These are phyloP conservation scores for Myiozetetes cayanensis DNA, from an alignment of 2,113 vertebrate genomes.

Conservation along the genomic window DNA sequence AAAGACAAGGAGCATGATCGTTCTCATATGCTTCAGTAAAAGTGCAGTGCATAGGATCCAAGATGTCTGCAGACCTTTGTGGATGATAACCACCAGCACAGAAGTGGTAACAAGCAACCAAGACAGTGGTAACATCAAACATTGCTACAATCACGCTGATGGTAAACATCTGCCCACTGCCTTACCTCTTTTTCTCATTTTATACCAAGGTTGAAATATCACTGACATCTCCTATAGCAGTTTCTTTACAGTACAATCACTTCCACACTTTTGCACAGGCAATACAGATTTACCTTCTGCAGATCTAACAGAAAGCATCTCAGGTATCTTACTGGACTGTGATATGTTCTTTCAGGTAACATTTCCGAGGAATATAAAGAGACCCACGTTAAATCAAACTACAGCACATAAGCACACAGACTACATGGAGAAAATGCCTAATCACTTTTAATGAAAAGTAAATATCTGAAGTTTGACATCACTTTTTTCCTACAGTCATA, in stretches of 20 bases:
- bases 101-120: constrained; percentile 26
- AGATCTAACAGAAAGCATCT: background rate
- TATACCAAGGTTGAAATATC: background rate
- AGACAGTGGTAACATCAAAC: background rate
- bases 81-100: background rate
- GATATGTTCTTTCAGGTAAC: background rate
- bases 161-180: constrained; percentile 9
- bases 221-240: background rate
- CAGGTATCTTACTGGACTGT: background rate
- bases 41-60: background rate
- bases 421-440: background rate
- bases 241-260: background rate
- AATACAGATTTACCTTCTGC: background rate
- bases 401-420: background rate
- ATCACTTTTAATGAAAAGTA: background rate
- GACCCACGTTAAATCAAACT: background rate
- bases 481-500: background rate
- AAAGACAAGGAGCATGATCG: constrained; percentile 23
- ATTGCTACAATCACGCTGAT: background rate
- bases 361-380: background rate
- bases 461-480: background rate
- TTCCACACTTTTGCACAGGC: background rate
- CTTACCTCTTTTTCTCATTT: background rate
- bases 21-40: constrained; percentile 8
- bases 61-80: background rate